Evolutionary conservation across 2,113 vertebrate genomes (phyloP), one percentile per base, ranked within the genome.

Genomic region (Indicator maculatus): DNA sequence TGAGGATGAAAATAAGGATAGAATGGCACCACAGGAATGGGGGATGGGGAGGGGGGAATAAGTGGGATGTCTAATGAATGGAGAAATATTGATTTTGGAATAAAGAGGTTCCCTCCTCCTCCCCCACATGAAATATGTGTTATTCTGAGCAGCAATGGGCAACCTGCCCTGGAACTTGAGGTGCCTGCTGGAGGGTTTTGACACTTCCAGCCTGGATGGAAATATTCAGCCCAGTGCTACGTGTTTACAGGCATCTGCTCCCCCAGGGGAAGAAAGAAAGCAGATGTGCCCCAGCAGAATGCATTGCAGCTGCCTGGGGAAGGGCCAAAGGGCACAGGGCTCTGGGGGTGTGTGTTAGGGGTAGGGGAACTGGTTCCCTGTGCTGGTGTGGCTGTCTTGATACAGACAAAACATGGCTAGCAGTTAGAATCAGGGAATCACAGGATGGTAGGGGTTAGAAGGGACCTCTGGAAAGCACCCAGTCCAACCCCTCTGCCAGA

Each of bases 51-150:
- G 78, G 69, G 60, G 58, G 69, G 60, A 96, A 67, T 69, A 93
- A 93, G 63, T 82, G 89, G 91, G 95, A 94, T 78, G 44, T 94
- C 94, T 95, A 94, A 95, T 95, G 91, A 95, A 88, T 24, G 65
- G 69, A 95, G 94, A 93, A 96, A 97, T 93, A 96, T 95, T 96
- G 95, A 95, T 96, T 95, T 95, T 95, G 95, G 96, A 97, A 95
- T 93, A 95, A 97, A 93, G 56, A 93, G 93, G 91, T 93, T 90
- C 88, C 53, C 85, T 95, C 47, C 91, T 96, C 89, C 88, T 96
- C 87, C 94, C 86, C 1, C 91, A 86, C 83, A 91, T 91, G 93
- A 96, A 97, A 81, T 88, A 93, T 88, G 89, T 93, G 93, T 91
- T 95, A 95, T 93, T 95, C 91, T 72, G 72, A 94, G 90, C 88